phyloP scores from a whole-genome alignment of 2,797 vertebrate species.

The Yasuhikotakia modesta region DNA sequence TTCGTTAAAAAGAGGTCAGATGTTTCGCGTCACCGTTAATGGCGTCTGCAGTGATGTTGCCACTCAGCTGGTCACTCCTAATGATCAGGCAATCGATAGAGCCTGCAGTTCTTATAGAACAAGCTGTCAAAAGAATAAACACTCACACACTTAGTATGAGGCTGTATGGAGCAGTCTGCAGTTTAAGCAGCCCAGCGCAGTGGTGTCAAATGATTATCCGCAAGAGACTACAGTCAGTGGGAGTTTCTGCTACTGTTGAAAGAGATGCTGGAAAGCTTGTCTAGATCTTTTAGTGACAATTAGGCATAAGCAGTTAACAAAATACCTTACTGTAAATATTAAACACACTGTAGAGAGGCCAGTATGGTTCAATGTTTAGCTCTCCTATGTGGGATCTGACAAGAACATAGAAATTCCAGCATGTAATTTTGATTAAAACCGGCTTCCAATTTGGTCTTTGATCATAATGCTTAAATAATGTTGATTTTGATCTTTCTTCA shows the following conservation, averaged over 20 bases:
- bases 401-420: slow-evolving; percentile 6
- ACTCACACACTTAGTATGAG: slow-evolving; percentile 42
- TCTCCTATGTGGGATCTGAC: slow-evolving; percentile 9
- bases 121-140: slow-evolving; percentile 63
- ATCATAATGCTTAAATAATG: slow-evolving; percentile 30
- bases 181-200: slow-evolving; percentile 13
- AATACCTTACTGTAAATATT: slow-evolving; percentile 13
- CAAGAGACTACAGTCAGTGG: slow-evolving; percentile 29
- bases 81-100: slow-evolving; percentile 73
- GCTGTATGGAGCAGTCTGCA: background rate
- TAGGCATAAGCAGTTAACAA: slow-evolving; percentile 7
- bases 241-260: slow-evolving; percentile 30
- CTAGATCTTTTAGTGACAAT: slow-evolving; percentile 10
- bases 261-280: slow-evolving; percentile 19
- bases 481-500: slow-evolving; percentile 31
- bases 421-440: slow-evolving; percentile 30
- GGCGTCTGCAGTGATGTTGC: slow-evolving; percentile 69
- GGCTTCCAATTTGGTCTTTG: slow-evolving; percentile 18
- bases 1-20: slow-evolving; percentile 71
- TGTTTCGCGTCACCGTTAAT: slow-evolving; percentile 64
- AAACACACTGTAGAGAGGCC: slow-evolving; percentile 8
- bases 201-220: slow-evolving; percentile 32
- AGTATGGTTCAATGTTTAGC: slow-evolving; percentile 6
- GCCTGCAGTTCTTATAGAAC: slow-evolving; percentile 67
- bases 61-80: slow-evolving; percentile 66